These are phyloP conservation scores for Fabriciana adippe DNA, from an alignment of 2,888 invertebrate species.

Conservation along the genomic window DNA sequence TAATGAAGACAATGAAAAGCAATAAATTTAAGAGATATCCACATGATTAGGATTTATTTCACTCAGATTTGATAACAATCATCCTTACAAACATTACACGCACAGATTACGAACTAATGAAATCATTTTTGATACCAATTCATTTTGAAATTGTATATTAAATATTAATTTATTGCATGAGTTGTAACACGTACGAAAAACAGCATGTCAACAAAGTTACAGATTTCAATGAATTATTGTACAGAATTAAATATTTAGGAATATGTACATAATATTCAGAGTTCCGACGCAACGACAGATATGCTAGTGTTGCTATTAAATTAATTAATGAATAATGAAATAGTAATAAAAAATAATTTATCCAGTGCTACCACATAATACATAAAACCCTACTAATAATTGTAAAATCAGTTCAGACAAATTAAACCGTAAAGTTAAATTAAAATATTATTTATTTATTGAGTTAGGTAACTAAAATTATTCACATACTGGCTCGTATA, in stretches of 20 bases:
- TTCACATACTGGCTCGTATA: too few species aligned
- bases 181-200: conserved; percentile 1
- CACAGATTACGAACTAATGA: conserved; percentile 45
- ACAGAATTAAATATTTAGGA: conserved; percentile 17
- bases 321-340: neutral
- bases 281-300: conserved; percentile 48
- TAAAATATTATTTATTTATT: too few species aligned
- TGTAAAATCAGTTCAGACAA: too few species aligned
- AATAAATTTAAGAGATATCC: conserved; percentile 56
- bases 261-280: conserved; percentile 40
- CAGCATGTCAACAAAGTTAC: conserved; percentile 21
- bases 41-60: conserved; percentile 64
- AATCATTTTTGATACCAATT: conserved; percentile 21
- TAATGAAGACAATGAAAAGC: conserved; percentile 47
- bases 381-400: too few species aligned
- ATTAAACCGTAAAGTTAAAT: too few species aligned
- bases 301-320: conserved; percentile 38
- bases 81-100: conserved; percentile 57
- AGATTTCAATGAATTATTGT: conserved; percentile 1
- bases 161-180: conserved; percentile 5
- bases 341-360: too few species aligned
- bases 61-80: conserved; percentile 68
- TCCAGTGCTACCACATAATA: too few species aligned
- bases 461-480: too few species aligned
- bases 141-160: conserved; percentile 18